Evolutionary conservation across 1,140 invertebrate species (phyloP), one percentile per base, ranked within the genome.

Genomic region (Lerema accius): DNA sequence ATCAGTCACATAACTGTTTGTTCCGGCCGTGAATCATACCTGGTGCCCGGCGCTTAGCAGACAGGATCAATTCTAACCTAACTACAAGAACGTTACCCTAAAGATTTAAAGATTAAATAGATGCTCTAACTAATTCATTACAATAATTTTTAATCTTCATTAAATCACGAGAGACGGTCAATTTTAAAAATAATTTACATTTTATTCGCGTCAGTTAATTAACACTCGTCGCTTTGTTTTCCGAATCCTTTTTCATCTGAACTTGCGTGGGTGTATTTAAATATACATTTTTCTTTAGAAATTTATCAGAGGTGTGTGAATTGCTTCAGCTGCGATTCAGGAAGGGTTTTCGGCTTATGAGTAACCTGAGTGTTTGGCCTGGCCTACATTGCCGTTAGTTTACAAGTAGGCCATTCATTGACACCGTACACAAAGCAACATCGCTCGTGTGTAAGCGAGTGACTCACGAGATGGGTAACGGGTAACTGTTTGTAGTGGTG

Each of bases 311-410:
- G 7, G 42, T 6, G 17, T 45, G 42, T n/a, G 19, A 45, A 45
- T 45, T 51, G 49, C 49, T 51, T 51, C 49, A 32, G 49, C 13
- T 6, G 49, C 49, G 19, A 23, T 23, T 23, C 2, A 51, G 23
- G 49, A 37, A 51, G 16, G 17, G 42, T 45, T 45, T 45, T 45
- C 16, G 42, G 42, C 16, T 14, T 32, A 28, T 75, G 67, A 76
- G 65, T 73, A 69, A 70, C 40, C 42, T 65, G 42, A 40, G 39
- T 63, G 67, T 69, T 69, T 75, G 66, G 19, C 60, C 65, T 51
- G 46, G 69, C 49, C 69, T 58, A 69, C 46, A 65, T 73, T 71
- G 69, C 72, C 56, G 73, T 76, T 80, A 76, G 70, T 71, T 71
- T 69, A 65, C 63, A 66, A 59, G 56, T 72, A 64, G 73, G 63